These are phyloP conservation scores for Nyctalus aviator DNA, from an alignment of 2,797 vertebrate species.

Conservation along the genomic window DNA sequence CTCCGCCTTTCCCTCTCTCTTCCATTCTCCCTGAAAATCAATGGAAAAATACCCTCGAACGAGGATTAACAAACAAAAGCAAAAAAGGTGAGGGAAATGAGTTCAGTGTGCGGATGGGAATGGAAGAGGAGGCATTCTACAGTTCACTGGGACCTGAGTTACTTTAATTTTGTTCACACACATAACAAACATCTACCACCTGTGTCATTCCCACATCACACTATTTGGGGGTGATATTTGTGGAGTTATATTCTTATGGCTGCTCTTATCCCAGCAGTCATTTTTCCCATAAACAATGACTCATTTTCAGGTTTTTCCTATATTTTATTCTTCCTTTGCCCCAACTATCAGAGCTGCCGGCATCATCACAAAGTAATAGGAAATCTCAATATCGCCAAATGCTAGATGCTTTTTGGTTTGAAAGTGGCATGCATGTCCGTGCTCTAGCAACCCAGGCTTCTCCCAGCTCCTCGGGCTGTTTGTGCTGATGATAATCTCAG, in stretches of 20 bases:
- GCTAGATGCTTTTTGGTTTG: not conserved
- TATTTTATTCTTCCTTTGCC: not conserved
- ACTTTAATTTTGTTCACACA: not conserved
- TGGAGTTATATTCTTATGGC: not conserved
- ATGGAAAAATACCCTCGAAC: too few relatives aligned
- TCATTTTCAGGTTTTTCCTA: not conserved
- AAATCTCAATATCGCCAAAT: not conserved
- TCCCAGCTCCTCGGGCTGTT: not conserved
- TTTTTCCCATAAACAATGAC: not conserved
- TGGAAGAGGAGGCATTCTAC: not conserved
- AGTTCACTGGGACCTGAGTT: not conserved
- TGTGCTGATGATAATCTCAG: conserved; percentile 47
- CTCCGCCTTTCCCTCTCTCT: too few relatives aligned
- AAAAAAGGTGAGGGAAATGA: not conserved
- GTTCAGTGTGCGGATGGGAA: rapidly evolving
- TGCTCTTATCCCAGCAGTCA: not conserved
- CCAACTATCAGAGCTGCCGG: not conserved
- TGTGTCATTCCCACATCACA: not conserved
- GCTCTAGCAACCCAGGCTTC: not conserved
- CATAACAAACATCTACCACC: not conserved
- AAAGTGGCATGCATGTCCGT: not conserved
- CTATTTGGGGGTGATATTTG: not conserved
- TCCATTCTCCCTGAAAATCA: too few relatives aligned
- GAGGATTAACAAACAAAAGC: too few relatives aligned
- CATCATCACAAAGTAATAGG: not conserved